Evolutionary conservation across 2,888 invertebrate genomes (phyloP).

Genomic region (Branchipolynoe longqiensis): DNA sequence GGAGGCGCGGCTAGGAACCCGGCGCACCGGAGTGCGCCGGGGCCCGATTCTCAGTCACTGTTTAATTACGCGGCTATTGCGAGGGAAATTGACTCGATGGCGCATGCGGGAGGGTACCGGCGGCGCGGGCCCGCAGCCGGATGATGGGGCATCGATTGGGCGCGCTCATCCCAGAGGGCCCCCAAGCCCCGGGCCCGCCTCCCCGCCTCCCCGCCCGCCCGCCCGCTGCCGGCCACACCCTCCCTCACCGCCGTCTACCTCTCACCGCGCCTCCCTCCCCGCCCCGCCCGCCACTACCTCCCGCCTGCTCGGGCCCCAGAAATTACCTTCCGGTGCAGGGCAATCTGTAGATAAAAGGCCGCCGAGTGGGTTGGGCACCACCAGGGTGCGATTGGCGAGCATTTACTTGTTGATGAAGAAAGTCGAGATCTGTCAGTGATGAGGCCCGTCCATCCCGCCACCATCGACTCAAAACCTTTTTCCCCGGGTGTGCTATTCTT

Average conservation of each 20-base stretch:
- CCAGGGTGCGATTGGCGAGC: slow-evolving; percentile 31
- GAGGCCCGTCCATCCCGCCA: slow-evolving; percentile 36
- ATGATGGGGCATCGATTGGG: slow-evolving; percentile 35
- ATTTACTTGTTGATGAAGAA: slow-evolving; percentile 39
- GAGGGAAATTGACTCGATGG: slow-evolving; percentile 43
- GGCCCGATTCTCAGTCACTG: not conserved
- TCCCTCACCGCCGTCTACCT: no score
- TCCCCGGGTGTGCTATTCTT: no score
- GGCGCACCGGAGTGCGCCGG: not conserved
- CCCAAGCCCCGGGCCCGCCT: not conserved
- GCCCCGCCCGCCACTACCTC: not conserved
- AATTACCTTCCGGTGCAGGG: slow-evolving; percentile 33
- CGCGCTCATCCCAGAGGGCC: slow-evolving; percentile 1
- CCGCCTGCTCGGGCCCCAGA: slow-evolving; percentile 19
- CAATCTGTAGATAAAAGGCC: slow-evolving; percentile 37
- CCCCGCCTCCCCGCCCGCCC: not conserved
- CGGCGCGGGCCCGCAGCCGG: not conserved
- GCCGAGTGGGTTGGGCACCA: not conserved
- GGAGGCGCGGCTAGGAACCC: not conserved
- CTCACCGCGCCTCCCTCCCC: not conserved
- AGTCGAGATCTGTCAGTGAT: slow-evolving; percentile 45
- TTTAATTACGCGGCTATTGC: slow-evolving; percentile 51
- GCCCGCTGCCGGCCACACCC: not conserved
- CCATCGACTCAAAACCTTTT: slow-evolving; percentile 45
- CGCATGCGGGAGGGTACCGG: slow-evolving; percentile 15